Conservation (phyloP, 2,113 vertebrate species). For the Amblyornis subalaris region DNA sequence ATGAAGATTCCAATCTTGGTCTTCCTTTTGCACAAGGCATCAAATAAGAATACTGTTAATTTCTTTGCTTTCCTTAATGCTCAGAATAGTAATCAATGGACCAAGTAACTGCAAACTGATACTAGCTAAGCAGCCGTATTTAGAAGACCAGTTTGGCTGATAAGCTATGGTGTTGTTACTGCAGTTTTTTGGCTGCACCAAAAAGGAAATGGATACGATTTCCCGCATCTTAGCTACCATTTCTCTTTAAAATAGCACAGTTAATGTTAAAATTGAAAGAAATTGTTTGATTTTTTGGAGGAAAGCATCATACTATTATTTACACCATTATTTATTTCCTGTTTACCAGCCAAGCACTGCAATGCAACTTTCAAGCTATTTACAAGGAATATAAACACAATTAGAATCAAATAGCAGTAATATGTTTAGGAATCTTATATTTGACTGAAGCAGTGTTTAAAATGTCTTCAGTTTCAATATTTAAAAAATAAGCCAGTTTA, state of each 20-base stretch:
- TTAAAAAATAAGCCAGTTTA: background rate
- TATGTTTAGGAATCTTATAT: background rate
- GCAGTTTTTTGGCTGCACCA: background rate
- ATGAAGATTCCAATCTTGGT: background rate
- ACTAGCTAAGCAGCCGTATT: background rate
- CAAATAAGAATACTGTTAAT: background rate
- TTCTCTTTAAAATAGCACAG: background rate
- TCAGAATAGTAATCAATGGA: background rate
- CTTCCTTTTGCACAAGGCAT: background rate
- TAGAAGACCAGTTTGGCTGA: background rate
- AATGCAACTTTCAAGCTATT: background rate
- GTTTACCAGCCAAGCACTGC: background rate
- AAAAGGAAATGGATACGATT: background rate
- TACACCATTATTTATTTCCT: background rate
- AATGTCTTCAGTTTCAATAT: background rate
- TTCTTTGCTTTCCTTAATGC: background rate
- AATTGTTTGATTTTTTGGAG: accelerated
- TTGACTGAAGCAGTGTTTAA: background rate
- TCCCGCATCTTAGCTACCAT: background rate
- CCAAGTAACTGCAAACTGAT: background rate
- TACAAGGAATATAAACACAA: background rate
- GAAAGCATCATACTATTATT: accelerated
- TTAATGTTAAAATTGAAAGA: background rate
- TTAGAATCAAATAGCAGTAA: background rate
- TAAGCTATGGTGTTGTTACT: background rate